phyloP scores from a whole-genome alignment of 2,888 invertebrate species.

The Brenthis ino region DNA sequence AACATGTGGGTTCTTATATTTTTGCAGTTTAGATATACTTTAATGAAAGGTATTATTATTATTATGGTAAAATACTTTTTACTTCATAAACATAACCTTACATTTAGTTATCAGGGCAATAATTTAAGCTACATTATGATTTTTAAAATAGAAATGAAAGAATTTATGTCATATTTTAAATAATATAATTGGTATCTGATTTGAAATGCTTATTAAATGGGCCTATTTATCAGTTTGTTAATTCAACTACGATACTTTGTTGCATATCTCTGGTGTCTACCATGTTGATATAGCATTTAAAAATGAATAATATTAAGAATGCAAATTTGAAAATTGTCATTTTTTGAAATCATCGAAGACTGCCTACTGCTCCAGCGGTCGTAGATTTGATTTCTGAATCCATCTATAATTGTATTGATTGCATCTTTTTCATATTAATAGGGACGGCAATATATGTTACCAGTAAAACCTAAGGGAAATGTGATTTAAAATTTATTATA shows the following conservation, averaged over 20 bases:
- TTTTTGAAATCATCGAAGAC: too few species aligned
- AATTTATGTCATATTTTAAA: neutral
- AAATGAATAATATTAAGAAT: too few species aligned
- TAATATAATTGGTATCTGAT: neutral
- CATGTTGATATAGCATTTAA: too few species aligned
- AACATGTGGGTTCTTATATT: neutral
- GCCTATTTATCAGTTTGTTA: slow-evolving; percentile 43
- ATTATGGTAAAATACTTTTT: neutral
- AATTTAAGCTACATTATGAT: neutral
- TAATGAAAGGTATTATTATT: too few species aligned
- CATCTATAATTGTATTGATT: too few species aligned
- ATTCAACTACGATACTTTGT: slow-evolving; percentile 43
- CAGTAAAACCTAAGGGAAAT: too few species aligned
- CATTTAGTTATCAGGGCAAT: neutral
- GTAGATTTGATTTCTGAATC: too few species aligned
- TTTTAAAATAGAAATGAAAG: neutral
- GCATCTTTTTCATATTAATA: too few species aligned
- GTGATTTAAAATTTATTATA: too few species aligned
- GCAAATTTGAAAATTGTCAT: too few species aligned
- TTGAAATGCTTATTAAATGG: slow-evolving; percentile 17
- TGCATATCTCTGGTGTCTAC: slow-evolving; percentile 33
- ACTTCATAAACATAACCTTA: neutral
- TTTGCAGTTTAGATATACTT: neutral
- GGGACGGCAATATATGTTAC: too few species aligned
- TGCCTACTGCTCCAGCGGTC: too few species aligned